Percentiles rank a stretch among this genome's conserved stretches.
These are phyloP conservation scores for Drosophila ustulata DNA, from an alignment of 2,888 invertebrate genomes.

Conservation along the genomic window DNA sequence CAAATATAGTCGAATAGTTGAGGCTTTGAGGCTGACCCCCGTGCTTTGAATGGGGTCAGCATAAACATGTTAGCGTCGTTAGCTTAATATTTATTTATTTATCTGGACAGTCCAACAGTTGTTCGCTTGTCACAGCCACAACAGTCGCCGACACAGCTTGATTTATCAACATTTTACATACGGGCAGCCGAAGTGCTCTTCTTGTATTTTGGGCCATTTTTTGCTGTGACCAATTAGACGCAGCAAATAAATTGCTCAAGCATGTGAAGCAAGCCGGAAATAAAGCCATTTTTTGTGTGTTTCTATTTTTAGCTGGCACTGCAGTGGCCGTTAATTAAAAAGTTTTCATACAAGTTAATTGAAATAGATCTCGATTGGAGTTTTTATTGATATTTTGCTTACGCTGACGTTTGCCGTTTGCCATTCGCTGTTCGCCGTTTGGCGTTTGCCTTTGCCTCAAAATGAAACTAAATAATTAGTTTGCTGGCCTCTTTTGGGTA, in stretches of 20 bases:
- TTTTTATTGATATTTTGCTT: slow-evolving; percentile 77
- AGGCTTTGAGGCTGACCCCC: slow-evolving; percentile 20
- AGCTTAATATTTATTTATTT: slow-evolving; percentile 73
- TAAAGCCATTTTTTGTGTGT: slow-evolving; percentile 33
- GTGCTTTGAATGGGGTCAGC: slow-evolving; percentile 53
- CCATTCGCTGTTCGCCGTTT: slow-evolving; percentile 18
- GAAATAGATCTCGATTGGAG: slow-evolving; percentile 80
- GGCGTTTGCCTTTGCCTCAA: slow-evolving; percentile 50
- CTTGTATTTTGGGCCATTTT: slow-evolving; percentile 1
- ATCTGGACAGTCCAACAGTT: slow-evolving; percentile 71
- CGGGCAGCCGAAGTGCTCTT: not conserved
- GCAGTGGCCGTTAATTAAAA: slow-evolving; percentile 77
- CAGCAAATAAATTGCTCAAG: slow-evolving; percentile 71
- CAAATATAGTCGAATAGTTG: slow-evolving; percentile 30
- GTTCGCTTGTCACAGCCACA: slow-evolving; percentile 70
- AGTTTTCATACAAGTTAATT: slow-evolving; percentile 79
- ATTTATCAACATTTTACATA: slow-evolving; percentile 77
- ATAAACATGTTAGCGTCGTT: slow-evolving; percentile 58
- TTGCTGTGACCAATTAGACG: slow-evolving; percentile 71
- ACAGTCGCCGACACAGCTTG: slow-evolving; percentile 56
- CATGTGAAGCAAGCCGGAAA: slow-evolving; percentile 47
- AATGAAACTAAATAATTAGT: slow-evolving; percentile 80
- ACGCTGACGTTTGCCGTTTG: slow-evolving; percentile 69
- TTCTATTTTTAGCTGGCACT: slow-evolving; percentile 34
- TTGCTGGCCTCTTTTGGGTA: slow-evolving; percentile 78